phyloP scores from a whole-genome alignment of 1,140 invertebrate species.

The Protaetia brevitarsis region DNA sequence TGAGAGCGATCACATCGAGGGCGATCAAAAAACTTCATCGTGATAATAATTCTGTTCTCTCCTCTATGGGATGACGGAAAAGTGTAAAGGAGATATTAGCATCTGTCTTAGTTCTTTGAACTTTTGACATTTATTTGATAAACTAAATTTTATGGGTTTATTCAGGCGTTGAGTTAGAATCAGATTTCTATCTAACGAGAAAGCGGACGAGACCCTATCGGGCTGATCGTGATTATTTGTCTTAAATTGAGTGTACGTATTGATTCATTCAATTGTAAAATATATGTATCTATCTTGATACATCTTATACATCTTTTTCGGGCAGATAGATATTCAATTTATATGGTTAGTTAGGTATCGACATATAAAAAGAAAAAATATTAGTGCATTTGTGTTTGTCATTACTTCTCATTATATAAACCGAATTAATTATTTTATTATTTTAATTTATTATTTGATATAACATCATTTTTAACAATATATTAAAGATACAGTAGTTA shows the following conservation, averaged over 20 bases:
- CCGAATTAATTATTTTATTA: too few species aligned
- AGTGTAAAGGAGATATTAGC: not conserved
- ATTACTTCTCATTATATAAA: too few species aligned
- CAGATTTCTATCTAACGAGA: slow-evolving; percentile 4
- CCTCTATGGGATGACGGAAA: not conserved
- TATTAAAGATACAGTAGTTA: too few species aligned
- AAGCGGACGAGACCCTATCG: not conserved
- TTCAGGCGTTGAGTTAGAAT: slow-evolving; percentile 4
- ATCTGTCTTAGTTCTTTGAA: not conserved
- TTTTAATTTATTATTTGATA: too few species aligned
- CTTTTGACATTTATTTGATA: not conserved
- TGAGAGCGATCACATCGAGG: not conserved
- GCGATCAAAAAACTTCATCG: slow-evolving; percentile 8
- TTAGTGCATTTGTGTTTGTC: too few species aligned
- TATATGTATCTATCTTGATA: too few species aligned
- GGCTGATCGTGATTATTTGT: not conserved
- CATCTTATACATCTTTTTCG: too few species aligned
- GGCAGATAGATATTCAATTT: too few species aligned
- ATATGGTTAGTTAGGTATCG: too few species aligned
- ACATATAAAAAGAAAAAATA: too few species aligned
- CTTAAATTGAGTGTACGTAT: slow-evolving; percentile 10
- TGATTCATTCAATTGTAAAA: too few species aligned
- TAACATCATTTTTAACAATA: too few species aligned
- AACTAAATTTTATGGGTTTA: not conserved
- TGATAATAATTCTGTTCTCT: not conserved